Percentiles rank a stretch among this genome's conserved stretches.
phyloP scores from a whole-genome alignment of 2,113 vertebrate genomes.

The Piprites chloris region DNA sequence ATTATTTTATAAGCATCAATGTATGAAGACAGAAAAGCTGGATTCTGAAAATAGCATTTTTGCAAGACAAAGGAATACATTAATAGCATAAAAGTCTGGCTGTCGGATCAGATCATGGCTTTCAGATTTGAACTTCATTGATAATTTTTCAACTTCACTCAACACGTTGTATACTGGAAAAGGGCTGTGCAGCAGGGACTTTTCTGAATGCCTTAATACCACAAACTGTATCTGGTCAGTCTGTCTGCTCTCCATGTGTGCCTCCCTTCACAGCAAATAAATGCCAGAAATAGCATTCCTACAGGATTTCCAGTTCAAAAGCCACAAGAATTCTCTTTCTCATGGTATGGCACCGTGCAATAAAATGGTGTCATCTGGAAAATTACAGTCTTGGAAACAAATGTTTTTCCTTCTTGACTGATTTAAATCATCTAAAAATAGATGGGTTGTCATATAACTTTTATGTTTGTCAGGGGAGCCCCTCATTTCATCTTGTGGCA shows the following conservation, averaged over 20 bases:
- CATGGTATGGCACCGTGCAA: constrained; percentile 72
- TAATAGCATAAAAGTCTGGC: constrained; percentile 27
- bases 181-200: constrained; percentile 30
- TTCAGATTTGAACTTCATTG: constrained; percentile 55
- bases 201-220: constrained; percentile 61
- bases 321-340: constrained; percentile 76
- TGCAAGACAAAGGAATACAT: constrained; percentile 27
- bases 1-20: not conserved
- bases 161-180: constrained; percentile 30
- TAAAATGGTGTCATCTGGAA: constrained; percentile 77
- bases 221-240: constrained; percentile 70
- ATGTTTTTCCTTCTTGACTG: constrained; percentile 58
- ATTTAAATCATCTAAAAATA: constrained; percentile 75
- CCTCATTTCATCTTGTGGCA: constrained; percentile 25
- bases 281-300: constrained; percentile 74
- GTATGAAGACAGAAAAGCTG: constrained; percentile 29
- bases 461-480: constrained; percentile 46
- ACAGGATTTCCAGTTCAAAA: constrained; percentile 74
- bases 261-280: constrained; percentile 66
- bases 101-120: constrained; percentile 34
- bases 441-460: constrained; percentile 58
- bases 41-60: not conserved
- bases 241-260: constrained; percentile 63
- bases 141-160: constrained; percentile 56
- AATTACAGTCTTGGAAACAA: constrained; percentile 74